These are phyloP conservation scores for Rhynchotus rufescens DNA, from an alignment of 2,797 vertebrate genomes.

Conservation along the genomic window DNA sequence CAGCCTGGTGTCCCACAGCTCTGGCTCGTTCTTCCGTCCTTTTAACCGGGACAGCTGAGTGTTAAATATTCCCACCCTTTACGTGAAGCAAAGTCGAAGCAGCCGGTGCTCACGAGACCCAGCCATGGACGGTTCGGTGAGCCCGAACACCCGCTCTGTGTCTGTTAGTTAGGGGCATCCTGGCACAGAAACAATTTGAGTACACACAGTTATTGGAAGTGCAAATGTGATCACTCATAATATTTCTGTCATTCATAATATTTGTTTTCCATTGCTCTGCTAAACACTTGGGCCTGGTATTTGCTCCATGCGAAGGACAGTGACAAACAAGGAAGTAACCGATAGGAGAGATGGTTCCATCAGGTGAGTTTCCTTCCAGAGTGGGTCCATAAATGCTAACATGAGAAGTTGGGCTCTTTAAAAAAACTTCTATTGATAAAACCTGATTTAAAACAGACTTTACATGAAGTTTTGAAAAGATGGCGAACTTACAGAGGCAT, in stretches of 20 bases:
- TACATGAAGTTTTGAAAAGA: background rate
- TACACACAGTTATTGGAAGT: background rate
- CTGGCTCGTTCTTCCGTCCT: background rate
- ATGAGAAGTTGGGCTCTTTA: background rate
- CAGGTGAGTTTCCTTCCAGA: background rate
- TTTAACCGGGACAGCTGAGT: no score
- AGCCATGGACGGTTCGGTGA: background rate
- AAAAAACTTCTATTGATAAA: background rate
- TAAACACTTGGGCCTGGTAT: background rate
- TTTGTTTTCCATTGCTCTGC: background rate
- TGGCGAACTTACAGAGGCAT: background rate
- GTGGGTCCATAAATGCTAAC: background rate
- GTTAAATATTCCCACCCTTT: background rate
- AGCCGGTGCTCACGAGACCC: background rate
- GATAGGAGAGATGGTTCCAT: background rate
- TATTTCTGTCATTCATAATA: background rate
- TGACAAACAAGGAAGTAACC: background rate
- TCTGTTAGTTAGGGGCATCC: background rate
- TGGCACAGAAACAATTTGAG: background rate
- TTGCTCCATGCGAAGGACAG: background rate
- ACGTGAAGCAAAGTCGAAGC: background rate
- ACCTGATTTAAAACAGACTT: background rate
- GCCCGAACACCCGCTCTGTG: background rate
- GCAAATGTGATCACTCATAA: background rate
- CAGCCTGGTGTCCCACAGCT: background rate